Percentiles rank a stretch among this genome's conserved stretches.
Evolutionary conservation across 2,797 vertebrate species (phyloP).

Genomic region (Pseudochirops corinnae): DNA sequence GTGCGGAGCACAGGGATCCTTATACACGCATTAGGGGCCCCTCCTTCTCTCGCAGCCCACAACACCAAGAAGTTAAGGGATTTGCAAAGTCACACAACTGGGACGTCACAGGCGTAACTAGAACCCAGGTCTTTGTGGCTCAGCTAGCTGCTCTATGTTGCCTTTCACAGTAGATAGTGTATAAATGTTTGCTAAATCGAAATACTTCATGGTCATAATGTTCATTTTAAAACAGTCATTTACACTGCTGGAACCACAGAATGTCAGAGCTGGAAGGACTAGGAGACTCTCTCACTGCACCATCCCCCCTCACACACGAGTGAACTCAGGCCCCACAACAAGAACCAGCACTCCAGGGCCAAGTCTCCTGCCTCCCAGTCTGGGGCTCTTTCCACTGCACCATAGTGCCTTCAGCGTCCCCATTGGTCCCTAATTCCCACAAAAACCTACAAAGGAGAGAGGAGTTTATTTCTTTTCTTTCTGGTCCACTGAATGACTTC

Average conservation of each 20-base stretch:
- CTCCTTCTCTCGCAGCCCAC: not conserved
- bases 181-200: too few relatives aligned
- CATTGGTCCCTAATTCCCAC: not conserved
- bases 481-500: slow-evolving; percentile 52
- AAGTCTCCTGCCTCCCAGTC: not conserved
- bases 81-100: not conserved
- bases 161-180: too few relatives aligned
- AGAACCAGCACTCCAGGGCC: not conserved
- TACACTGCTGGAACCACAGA: not conserved
- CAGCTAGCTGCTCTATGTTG: not conserved
- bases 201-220: not conserved
- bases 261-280: not conserved
- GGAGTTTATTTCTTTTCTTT: slow-evolving; percentile 50
- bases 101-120: not conserved
- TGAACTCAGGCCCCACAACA: not conserved
- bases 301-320: too few relatives aligned
- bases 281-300: not conserved
- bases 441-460: slow-evolving; percentile 39
- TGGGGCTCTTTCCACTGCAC: not conserved
- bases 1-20: not conserved
- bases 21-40: not conserved
- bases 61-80: not conserved
- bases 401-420: not conserved
- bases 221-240: not conserved
- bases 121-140: not conserved